These are phyloP conservation scores for cat (Felis catus) DNA, from an alignment of 2,113 vertebrate species.

Conservation along the genomic window DNA sequence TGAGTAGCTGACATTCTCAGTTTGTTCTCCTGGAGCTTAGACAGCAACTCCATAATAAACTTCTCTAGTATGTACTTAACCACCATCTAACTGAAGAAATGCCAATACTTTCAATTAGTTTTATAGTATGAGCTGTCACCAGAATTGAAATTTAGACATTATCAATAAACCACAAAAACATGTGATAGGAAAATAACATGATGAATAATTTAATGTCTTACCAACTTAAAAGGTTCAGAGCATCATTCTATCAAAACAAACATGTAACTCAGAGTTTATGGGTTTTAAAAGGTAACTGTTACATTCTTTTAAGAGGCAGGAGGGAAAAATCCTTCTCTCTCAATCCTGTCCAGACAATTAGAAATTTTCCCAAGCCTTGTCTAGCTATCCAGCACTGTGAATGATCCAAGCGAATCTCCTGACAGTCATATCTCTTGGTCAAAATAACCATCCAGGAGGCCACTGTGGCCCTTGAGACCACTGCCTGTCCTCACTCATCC, in stretches of 20 bases:
- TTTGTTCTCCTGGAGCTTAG: conserved; percentile 37
- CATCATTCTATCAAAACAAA: conserved; percentile 64
- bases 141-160: conserved; percentile 59
- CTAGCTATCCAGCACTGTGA: not conserved
- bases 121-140: conserved; percentile 63
- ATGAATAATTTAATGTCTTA: conserved; percentile 70
- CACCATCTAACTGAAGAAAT: conserved; percentile 56
- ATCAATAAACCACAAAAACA: conserved; percentile 67
- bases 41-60: conserved; percentile 35
- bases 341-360: not conserved
- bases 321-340: not conserved
- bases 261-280: conserved; percentile 37
- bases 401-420: not conserved
- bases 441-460: not conserved
- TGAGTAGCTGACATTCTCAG: not conserved
- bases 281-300: conserved; percentile 24
- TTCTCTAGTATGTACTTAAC: conserved; percentile 46
- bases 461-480: not conserved
- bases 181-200: conserved; percentile 57
- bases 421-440: not conserved
- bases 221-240: conserved; percentile 47
- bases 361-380: not conserved
- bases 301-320: not conserved
- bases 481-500: not conserved
- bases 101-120: conserved; percentile 59